Evolutionary conservation across 2,113 vertebrate species (phyloP).

Genomic region (Eclectus roratus): DNA sequence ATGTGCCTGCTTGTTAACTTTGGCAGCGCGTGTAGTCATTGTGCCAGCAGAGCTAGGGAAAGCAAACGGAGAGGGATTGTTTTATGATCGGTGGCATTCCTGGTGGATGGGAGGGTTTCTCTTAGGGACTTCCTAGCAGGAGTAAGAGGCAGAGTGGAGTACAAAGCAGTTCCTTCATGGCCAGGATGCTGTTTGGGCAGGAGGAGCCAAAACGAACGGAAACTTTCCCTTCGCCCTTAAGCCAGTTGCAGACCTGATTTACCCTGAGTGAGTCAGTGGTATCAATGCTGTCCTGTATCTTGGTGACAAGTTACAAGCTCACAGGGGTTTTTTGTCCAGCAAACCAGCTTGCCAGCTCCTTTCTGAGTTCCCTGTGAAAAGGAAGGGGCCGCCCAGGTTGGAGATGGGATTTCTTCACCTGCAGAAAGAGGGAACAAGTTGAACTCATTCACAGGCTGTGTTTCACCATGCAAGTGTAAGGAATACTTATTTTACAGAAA

Average conservation of each 20-base stretch:
- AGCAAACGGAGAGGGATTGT: background rate
- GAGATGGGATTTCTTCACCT: background rate
- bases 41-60: slow-evolving; percentile 1
- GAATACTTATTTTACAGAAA: background rate
- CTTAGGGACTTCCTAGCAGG: background rate
- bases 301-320: background rate
- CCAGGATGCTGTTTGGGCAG: accelerated
- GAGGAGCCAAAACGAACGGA: background rate
- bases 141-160: background rate
- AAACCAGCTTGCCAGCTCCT: background rate
- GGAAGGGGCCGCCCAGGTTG: background rate
- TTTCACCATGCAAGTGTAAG: background rate
- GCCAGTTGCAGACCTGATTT: background rate
- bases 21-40: background rate
- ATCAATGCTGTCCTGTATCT: background rate
- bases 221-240: background rate
- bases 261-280: background rate
- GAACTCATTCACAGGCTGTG: background rate
- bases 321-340: background rate
- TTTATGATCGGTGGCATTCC: background rate
- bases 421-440: background rate
- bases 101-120: background rate
- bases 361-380: background rate
- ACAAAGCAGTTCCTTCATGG: background rate
- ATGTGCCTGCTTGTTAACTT: slow-evolving; percentile 8